These are phyloP conservation scores for Sterrhoptilus dennistouni DNA, from an alignment of 2,113 vertebrate genomes.

Conservation along the genomic window DNA sequence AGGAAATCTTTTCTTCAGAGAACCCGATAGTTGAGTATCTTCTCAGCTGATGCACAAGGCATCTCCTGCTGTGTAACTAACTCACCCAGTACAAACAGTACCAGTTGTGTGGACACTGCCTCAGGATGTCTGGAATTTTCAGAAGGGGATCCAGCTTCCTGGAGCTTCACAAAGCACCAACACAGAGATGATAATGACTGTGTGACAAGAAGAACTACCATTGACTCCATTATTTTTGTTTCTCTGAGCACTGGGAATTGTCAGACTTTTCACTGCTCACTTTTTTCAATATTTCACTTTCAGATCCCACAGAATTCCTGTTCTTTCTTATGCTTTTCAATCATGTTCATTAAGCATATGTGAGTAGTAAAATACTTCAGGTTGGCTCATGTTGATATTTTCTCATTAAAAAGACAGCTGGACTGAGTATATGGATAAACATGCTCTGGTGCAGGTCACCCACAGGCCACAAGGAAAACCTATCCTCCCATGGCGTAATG, in stretches of 20 bases:
- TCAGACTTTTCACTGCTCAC: neutral
- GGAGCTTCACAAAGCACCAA: neutral
- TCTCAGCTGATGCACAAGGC: neutral
- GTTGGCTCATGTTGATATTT: neutral
- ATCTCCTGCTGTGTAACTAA: neutral
- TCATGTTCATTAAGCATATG: neutral
- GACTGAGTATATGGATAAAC: neutral
- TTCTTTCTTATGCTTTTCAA: neutral
- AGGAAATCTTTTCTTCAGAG: neutral
- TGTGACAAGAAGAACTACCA: neutral
- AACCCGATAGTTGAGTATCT: neutral
- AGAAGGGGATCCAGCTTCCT: neutral
- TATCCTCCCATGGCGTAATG: neutral
- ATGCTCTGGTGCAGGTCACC: fast-evolving
- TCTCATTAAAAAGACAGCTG: neutral
- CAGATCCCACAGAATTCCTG: neutral
- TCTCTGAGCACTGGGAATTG: neutral
- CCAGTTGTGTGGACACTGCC: neutral
- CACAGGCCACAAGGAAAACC: neutral
- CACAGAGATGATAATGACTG: neutral
- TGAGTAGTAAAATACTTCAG: neutral
- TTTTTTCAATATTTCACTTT: neutral
- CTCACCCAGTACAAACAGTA: neutral
- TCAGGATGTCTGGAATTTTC: neutral
- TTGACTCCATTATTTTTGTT: neutral